Conservation (phyloP, 2,797 vertebrate genomes). For the Smutsia gigantea region DNA sequence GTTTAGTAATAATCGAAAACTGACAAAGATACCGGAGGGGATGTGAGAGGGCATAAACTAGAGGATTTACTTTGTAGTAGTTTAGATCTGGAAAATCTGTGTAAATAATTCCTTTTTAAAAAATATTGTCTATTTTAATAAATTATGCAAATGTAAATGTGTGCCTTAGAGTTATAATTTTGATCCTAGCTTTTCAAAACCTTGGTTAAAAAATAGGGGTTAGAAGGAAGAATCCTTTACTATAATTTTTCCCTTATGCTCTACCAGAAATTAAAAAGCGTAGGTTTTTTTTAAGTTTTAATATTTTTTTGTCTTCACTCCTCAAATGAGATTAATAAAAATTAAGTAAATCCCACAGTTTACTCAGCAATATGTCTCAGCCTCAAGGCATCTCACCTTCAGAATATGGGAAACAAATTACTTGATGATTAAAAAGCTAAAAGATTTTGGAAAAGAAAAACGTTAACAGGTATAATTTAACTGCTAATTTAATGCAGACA, state of each 20-base stretch:
- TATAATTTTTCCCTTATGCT: neutral
- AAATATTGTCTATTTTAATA: neutral
- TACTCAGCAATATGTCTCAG: neutral
- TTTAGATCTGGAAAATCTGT: neutral
- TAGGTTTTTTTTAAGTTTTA: neutral
- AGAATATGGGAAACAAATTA: neutral
- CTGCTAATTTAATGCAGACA: neutral
- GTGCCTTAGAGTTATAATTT: neutral
- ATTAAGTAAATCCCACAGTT: neutral
- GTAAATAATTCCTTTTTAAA: constrained; percentile 1
- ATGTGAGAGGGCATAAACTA: neutral
- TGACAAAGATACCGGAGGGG: neutral
- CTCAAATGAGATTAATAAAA: neutral
- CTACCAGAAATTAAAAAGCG: neutral
- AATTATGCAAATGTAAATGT: constrained; percentile 9
- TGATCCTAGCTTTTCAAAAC: neutral
- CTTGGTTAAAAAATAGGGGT: neutral
- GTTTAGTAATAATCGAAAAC: neutral
- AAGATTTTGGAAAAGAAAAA: neutral
- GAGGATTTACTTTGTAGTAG: neutral
- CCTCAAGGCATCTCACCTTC: neutral
- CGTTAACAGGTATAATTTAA: neutral
- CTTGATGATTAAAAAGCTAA: neutral
- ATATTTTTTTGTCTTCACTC: neutral
- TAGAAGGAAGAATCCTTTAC: neutral